Conservation (phyloP, 35 echinoderm and acorn worm species). For the Apostichopus parvimensis region DNA sequence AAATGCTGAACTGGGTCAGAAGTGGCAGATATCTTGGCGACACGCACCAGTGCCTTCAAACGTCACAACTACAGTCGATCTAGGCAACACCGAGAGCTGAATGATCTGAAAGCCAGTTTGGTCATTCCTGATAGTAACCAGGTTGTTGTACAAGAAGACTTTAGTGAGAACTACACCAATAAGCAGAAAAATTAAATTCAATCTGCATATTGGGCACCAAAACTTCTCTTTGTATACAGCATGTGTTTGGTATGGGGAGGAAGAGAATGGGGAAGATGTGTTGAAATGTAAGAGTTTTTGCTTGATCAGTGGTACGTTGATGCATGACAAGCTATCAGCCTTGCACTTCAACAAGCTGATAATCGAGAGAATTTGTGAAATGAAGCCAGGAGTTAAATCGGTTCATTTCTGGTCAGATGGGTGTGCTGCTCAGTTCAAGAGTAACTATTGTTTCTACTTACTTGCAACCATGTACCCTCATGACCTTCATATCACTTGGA, state of each 20-base stretch:
- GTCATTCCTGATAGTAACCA: background rate
- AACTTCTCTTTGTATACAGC: background rate
- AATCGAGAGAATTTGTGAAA: conserved; percentile 3
- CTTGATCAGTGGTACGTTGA: conserved; percentile 5
- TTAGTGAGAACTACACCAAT: background rate
- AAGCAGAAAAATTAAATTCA: background rate
- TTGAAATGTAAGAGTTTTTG: conserved; percentile 31
- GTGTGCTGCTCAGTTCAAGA: conserved; percentile 51
- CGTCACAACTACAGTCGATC: background rate
- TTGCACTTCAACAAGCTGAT: conserved; percentile 31
- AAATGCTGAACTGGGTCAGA: background rate
- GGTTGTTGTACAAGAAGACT: background rate
- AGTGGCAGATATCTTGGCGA: conserved; percentile 16
- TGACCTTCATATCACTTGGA: conserved; percentile 45
- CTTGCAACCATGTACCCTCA: background rate
- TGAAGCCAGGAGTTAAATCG: conserved; percentile 1
- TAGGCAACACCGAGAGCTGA: background rate
- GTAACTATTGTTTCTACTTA: conserved; percentile 28
- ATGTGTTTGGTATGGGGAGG: conserved; percentile 22
- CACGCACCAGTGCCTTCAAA: background rate
- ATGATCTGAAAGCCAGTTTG: background rate
- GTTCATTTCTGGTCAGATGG: conserved; percentile 48
- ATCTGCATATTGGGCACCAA: background rate
- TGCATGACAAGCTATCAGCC: conserved; percentile 23
- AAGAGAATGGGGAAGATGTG: background rate